phyloP scores from a whole-genome alignment of 2,113 vertebrate species.

The Rhinolophus sinicus region DNA sequence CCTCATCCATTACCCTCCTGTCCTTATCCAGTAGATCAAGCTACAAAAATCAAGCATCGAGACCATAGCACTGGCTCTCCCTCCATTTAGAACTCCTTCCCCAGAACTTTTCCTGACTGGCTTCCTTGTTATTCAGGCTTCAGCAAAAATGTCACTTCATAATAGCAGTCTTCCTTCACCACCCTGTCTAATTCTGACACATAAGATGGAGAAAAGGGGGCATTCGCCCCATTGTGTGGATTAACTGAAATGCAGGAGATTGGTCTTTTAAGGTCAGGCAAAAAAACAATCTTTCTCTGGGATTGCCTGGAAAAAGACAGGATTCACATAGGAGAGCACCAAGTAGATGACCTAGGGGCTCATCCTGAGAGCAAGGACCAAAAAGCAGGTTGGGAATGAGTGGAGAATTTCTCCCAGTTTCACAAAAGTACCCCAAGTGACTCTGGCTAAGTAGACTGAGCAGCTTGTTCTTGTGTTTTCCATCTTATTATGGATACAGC shows the following conservation, averaged over 20 bases:
- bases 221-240: neutral
- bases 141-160: neutral
- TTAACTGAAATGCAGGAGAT: neutral
- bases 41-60: neutral
- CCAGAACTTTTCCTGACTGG: neutral
- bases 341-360: neutral
- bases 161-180: neutral
- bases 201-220: neutral
- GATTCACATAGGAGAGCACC: neutral
- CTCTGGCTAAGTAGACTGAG: neutral
- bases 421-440: neutral
- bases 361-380: neutral
- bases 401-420: neutral
- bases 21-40: neutral
- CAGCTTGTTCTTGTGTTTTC: neutral
- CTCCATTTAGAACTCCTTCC: neutral
- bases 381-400: neutral
- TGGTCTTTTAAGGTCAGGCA: neutral
- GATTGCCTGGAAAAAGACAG: neutral
- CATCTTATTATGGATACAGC: neutral
- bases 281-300: neutral
- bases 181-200: neutral
- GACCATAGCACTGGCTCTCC: neutral
- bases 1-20: neutral
- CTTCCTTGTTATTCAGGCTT: neutral